A percentile compares a stretch with the other conserved stretches of the same genome.
These are phyloP conservation scores for Atopsyche davidsoni DNA, from an alignment of 1,140 invertebrate species.

Conservation along the genomic window DNA sequence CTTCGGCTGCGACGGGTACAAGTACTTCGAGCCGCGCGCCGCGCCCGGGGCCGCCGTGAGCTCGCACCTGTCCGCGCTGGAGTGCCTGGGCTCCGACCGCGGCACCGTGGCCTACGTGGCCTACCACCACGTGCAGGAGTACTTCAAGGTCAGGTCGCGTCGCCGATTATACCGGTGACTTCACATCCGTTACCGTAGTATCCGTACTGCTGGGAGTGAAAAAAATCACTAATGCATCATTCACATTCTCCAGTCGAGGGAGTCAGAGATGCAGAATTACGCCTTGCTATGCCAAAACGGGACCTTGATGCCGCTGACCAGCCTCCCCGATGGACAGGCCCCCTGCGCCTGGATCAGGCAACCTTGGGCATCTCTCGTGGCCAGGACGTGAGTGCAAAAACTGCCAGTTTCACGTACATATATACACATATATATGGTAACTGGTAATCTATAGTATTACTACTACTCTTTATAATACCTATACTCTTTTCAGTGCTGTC, in stretches of 20 bases:
- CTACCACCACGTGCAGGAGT: constrained; percentile 46
- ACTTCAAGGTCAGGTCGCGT: constrained; percentile 45
- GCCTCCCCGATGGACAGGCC: constrained; percentile 20
- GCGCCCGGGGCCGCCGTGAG: constrained; percentile 36
- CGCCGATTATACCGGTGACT: too few species aligned
- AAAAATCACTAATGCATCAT: background rate
- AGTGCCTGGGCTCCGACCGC: constrained; percentile 52
- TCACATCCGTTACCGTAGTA: background rate
- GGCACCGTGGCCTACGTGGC: constrained; percentile 62
- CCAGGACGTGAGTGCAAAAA: constrained; percentile 47
- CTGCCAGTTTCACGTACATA: background rate
- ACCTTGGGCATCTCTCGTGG: constrained; percentile 51
- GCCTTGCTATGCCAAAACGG: constrained; percentile 62
- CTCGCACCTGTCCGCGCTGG: constrained; percentile 58
- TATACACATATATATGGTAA: too few species aligned
- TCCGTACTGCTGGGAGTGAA: background rate
- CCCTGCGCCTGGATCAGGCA: constrained; percentile 56
- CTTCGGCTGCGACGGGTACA: constrained; percentile 30
- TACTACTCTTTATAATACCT: too few species aligned
- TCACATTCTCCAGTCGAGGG: background rate
- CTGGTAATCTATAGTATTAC: too few species aligned
- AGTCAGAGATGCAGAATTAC: constrained; percentile 27
- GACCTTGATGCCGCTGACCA: constrained; percentile 37
- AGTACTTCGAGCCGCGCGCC: constrained; percentile 25
- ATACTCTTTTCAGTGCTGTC: constrained; percentile 28